These are phyloP conservation scores for Clitarchus hookeri DNA, from an alignment of 2,888 invertebrate genomes.

Conservation along the genomic window DNA sequence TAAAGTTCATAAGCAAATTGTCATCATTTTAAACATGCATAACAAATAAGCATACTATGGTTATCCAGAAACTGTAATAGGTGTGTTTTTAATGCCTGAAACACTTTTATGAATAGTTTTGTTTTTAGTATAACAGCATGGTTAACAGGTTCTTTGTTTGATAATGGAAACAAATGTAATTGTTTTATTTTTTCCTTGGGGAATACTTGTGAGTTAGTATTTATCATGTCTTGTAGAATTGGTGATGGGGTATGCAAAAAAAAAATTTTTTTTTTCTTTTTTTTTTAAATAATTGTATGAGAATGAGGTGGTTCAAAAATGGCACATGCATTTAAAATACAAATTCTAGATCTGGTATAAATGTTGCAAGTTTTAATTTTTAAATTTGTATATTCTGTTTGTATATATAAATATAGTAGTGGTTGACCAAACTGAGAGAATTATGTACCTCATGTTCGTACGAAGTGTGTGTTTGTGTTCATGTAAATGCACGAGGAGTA, in stretches of 20 bases:
- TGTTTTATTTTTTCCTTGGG: neutral
- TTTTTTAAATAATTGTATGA: neutral
- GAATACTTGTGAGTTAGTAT: neutral
- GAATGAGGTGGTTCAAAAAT: neutral
- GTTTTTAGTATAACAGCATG: too few species aligned
- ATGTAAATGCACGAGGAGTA: neutral
- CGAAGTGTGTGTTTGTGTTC: neutral
- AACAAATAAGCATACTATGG: too few species aligned
- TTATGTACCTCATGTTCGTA: neutral
- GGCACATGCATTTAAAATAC: neutral
- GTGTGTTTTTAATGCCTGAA: too few species aligned
- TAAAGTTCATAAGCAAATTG: too few species aligned
- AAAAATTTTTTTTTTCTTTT: neutral
- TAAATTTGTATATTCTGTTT: neutral
- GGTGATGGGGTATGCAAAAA: neutral
- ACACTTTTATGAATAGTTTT: too few species aligned
- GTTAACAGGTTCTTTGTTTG: too few species aligned
- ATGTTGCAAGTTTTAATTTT: neutral
- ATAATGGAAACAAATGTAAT: neutral
- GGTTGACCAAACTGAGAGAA: neutral
- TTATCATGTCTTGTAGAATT: constrained; percentile 14
- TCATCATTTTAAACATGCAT: too few species aligned
- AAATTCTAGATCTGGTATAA: neutral
- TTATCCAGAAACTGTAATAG: too few species aligned
- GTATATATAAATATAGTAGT: neutral